These are phyloP conservation scores for Glareola pratincola DNA, from an alignment of 2,113 vertebrate genomes.

Conservation along the genomic window DNA sequence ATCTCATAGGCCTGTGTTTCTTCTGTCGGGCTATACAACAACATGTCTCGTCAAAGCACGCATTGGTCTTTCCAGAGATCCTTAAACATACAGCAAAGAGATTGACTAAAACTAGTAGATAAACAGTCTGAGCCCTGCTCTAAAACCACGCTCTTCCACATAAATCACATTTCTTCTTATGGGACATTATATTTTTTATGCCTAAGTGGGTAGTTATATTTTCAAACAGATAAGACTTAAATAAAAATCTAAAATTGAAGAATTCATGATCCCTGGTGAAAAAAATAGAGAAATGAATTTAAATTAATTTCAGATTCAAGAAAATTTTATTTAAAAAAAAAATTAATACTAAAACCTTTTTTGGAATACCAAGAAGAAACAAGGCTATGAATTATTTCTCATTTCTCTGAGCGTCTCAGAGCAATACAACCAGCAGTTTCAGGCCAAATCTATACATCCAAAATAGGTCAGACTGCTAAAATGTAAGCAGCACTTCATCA, in stretches of 20 bases:
- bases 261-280: neutral
- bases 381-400: neutral
- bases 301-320: neutral
- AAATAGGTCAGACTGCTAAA: neutral
- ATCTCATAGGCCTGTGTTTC: neutral
- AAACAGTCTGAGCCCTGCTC: neutral
- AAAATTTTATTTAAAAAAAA: neutral
- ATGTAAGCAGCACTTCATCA: neutral
- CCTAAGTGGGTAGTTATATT: neutral
- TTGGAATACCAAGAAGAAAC: neutral
- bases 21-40: neutral
- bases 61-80: accelerated
- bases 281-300: neutral
- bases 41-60: accelerated
- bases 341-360: neutral
- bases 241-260: neutral
- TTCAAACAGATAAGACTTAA: neutral
- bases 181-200: neutral
- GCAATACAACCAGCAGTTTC: neutral
- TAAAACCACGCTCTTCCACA: neutral
- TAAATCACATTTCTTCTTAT: neutral
- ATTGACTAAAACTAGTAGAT: neutral
- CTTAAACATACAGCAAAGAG: neutral
- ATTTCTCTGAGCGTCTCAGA: neutral
- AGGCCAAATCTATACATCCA: neutral